Percentiles rank a stretch among this genome's conserved stretches.
phyloP scores from a whole-genome alignment of 2,113 vertebrate genomes.

The Isichthys henryi region DNA sequence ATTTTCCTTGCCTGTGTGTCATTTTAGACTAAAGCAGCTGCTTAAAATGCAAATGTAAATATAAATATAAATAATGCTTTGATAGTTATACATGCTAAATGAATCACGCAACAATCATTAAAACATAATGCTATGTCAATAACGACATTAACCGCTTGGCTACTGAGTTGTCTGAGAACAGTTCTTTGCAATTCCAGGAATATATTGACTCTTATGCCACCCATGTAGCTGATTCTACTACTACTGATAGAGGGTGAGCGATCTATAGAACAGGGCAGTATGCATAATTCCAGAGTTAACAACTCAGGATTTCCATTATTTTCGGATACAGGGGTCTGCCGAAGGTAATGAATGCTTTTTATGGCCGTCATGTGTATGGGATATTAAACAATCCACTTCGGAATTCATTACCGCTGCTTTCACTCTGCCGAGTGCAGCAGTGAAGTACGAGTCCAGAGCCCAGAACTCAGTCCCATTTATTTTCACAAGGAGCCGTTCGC shows the following conservation, averaged over 20 bases:
- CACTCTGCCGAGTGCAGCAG: neutral
- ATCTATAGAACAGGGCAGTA: neutral
- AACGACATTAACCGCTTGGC: neutral
- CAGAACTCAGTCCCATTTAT: neutral
- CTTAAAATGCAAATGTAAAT: neutral
- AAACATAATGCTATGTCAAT: neutral
- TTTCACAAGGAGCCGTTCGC: neutral
- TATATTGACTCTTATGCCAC: neutral
- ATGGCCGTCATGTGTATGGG: neutral
- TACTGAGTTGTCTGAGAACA: neutral
- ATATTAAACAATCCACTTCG: constrained; percentile 5
- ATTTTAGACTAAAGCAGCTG: neutral
- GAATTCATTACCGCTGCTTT: neutral
- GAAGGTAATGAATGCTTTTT: constrained; percentile 20
- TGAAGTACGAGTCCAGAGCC: neutral
- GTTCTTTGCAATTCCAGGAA: neutral
- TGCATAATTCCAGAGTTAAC: constrained; percentile 20
- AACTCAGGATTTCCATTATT: constrained; percentile 22
- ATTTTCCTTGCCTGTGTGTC: neutral
- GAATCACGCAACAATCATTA: neutral
- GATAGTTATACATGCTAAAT: neutral
- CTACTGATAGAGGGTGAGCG: neutral
- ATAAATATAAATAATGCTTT: neutral
- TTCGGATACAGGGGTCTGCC: constrained; percentile 2
- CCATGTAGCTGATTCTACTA: neutral